Conservation (phyloP, 2,797 vertebrate genomes). For the Betta splendens region DNA sequence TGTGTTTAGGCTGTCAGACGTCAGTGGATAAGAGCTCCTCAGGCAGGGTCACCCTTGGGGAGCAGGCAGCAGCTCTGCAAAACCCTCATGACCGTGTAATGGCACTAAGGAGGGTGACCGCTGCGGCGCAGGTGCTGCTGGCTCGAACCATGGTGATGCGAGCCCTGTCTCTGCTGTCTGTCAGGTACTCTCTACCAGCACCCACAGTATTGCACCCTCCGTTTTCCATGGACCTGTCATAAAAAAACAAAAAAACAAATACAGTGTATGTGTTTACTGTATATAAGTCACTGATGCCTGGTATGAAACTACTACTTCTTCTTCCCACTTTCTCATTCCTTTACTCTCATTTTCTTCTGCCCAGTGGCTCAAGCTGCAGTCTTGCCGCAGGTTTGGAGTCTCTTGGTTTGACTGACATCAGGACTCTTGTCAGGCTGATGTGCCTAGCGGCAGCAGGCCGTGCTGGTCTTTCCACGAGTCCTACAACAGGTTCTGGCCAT, state of each 20-base stretch:
- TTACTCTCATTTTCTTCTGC: background rate
- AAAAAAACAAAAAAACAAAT: no score
- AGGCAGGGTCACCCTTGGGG: conserved; percentile 91
- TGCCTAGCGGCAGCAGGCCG: conserved; percentile 95
- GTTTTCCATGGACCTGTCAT: no score
- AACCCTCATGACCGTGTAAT: conserved; percentile 94
- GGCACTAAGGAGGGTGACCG: conserved; percentile 93
- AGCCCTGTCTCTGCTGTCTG: conserved; percentile 93
- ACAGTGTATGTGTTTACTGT: no score
- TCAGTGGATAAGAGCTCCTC: conserved; percentile 95
- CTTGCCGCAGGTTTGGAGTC: conserved; percentile 96
- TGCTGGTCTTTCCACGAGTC: conserved; percentile 93
- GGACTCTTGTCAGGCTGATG: conserved; percentile 95
- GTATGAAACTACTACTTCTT: no score
- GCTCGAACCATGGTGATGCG: conserved; percentile 99
- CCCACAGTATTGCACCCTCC: no score
- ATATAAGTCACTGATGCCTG: no score
- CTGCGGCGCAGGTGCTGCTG: conserved; percentile 94
- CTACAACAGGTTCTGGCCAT: conserved; percentile 66
- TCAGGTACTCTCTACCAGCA: conserved; percentile 58
- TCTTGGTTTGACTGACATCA: conserved; percentile 94
- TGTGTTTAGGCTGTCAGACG: conserved; percentile 88
- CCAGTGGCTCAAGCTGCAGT: conserved; percentile 95
- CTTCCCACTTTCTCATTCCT: background rate
- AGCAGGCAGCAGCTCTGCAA: conserved; percentile 91